Evolutionary conservation across 2,113 vertebrate genomes (phyloP).

Genomic region (Osmerus eperlanus): DNA sequence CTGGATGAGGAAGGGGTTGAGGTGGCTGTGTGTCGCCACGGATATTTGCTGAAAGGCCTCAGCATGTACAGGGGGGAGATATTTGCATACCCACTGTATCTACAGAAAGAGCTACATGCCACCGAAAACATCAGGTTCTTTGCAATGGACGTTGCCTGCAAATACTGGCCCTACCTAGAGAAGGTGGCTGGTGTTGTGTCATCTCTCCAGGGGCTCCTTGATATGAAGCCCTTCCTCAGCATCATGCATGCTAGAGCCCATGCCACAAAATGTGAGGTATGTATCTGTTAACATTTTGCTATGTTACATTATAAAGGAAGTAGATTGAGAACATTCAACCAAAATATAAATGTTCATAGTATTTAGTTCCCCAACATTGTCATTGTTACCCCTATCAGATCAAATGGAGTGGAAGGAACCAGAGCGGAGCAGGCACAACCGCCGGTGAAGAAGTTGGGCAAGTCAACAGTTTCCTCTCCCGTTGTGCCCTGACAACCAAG

Average conservation of each 20-base stretch:
- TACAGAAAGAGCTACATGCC: too few species aligned
- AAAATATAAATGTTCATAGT: neutral
- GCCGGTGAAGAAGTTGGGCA: constrained; percentile 19
- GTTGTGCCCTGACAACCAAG: constrained; percentile 20
- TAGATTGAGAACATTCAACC: neutral
- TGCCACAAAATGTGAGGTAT: constrained; percentile 22
- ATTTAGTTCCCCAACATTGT: neutral
- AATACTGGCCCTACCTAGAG: too few species aligned
- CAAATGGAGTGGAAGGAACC: constrained; percentile 21
- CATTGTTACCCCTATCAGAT: neutral
- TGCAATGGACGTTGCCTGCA: too few species aligned
- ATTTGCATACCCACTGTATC: too few species aligned
- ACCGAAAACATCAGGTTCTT: too few species aligned
- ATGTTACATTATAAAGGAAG: neutral
- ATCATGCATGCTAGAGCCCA: constrained; percentile 17
- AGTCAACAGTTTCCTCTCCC: constrained; percentile 28
- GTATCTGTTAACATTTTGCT: neutral
- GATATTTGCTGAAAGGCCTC: neutral
- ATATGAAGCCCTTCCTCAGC: constrained; percentile 14
- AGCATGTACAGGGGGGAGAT: too few species aligned
- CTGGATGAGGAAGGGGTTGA: constrained; percentile 1
- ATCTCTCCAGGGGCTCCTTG: neutral
- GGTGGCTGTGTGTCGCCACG: neutral
- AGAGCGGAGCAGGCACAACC: constrained; percentile 13
- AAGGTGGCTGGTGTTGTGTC: neutral